These are phyloP conservation scores for Chaetogeoica ovagalla DNA, from an alignment of 2,888 invertebrate genomes.

Conservation along the genomic window DNA sequence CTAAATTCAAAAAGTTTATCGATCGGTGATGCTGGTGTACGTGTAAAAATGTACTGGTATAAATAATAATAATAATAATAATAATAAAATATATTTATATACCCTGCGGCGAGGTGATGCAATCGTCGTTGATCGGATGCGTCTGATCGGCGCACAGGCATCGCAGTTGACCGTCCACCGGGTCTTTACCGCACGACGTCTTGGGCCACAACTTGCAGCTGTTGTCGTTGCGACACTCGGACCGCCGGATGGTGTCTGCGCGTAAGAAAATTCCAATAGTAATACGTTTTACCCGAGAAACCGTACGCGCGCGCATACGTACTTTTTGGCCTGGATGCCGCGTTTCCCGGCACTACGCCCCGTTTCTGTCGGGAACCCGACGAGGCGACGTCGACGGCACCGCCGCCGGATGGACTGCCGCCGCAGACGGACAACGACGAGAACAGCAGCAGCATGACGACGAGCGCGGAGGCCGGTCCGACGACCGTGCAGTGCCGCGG, in stretches of 20 bases:
- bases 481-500: neutral
- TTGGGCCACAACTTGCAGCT: conserved; percentile 21
- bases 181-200: conserved; percentile 40
- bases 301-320: neutral
- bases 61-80: too few relatives aligned
- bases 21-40: too few relatives aligned
- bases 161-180: conserved; percentile 64
- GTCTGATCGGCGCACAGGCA: conserved; percentile 74
- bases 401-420: neutral
- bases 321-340: conserved; percentile 42
- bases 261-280: neutral
- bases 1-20: too few relatives aligned
- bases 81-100: conserved; percentile 49
- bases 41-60: too few relatives aligned
- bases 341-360: conserved; percentile 35
- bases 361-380: neutral
- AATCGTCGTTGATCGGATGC: conserved; percentile 69
- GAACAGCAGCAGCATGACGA: neutral
- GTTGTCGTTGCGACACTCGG: conserved; percentile 16
- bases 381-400: neutral
- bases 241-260: neutral
- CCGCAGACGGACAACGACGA: neutral
- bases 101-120: conserved; percentile 69
- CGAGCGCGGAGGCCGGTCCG: neutral
- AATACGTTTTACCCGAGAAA: neutral